phyloP scores from a whole-genome alignment of 2,888 invertebrate genomes.

The Cyclophora albipunctata region DNA sequence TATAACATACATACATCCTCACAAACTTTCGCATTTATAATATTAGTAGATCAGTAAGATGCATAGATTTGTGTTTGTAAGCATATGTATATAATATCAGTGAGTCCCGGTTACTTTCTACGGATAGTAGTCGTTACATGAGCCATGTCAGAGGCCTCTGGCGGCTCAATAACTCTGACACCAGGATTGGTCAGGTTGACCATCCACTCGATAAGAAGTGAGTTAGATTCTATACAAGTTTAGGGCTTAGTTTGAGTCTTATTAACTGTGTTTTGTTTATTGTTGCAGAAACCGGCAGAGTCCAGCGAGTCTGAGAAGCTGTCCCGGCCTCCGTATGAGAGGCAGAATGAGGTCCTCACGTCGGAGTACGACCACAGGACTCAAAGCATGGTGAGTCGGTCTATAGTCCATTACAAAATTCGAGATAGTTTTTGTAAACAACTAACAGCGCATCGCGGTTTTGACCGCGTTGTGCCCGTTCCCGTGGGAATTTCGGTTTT shows the following conservation, averaged over 20 bases:
- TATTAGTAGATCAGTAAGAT: too few relatives aligned
- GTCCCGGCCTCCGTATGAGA: conserved; percentile 7
- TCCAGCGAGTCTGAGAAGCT: conserved; percentile 30
- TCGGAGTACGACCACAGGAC: conserved; percentile 7
- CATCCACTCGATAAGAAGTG: not conserved
- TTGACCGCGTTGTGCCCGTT: too few relatives aligned
- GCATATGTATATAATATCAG: not conserved
- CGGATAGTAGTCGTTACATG: too few relatives aligned
- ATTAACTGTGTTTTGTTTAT: not conserved
- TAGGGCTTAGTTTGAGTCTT: too few relatives aligned
- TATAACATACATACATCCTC: too few relatives aligned
- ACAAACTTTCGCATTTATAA: too few relatives aligned
- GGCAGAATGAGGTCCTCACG: not conserved
- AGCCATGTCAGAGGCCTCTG: too few relatives aligned
- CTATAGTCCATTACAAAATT: not conserved
- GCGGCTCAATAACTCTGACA: too few relatives aligned
- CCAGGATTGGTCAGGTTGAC: not conserved
- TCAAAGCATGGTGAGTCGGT: conserved; percentile 4
- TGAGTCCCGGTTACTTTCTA: not conserved
- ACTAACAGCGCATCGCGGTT: too few relatives aligned
- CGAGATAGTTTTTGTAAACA: too few relatives aligned
- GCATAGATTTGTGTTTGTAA: too few relatives aligned
- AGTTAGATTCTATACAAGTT: not conserved
- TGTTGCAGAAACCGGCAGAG: conserved; percentile 32
- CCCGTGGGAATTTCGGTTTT: too few relatives aligned